phyloP scores from a whole-genome alignment of 1,140 invertebrate genomes.

The Drosophila chauvacae region DNA sequence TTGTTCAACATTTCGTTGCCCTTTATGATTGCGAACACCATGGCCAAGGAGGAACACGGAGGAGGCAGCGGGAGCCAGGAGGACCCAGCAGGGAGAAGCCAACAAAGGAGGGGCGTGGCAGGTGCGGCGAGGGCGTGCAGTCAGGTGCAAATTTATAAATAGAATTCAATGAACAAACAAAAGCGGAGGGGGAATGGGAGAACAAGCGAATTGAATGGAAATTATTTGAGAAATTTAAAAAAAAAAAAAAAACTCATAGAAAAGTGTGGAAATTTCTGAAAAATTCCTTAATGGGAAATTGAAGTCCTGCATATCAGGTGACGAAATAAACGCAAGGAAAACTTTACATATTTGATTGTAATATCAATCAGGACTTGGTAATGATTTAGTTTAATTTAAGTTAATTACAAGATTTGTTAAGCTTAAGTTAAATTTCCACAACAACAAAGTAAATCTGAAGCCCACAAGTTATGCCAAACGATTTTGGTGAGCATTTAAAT shows the following conservation, averaged over 20 bases:
- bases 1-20: constrained; percentile 60
- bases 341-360: neutral
- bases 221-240: constrained; percentile 29
- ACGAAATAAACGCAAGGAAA: neutral
- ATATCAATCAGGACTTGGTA: neutral
- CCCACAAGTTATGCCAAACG: neutral
- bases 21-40: constrained; percentile 45
- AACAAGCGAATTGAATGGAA: constrained; percentile 35
- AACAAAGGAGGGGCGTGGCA: constrained; percentile 6
- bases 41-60: neutral
- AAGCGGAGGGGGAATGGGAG: neutral
- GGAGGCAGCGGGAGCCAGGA: neutral
- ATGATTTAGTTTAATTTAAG: no score
- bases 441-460: neutral
- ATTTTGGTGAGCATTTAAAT: constrained; percentile 37
- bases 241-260: neutral
- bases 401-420: neutral
- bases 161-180: constrained; percentile 50
- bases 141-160: constrained; percentile 46
- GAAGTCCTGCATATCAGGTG: neutral
- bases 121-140: constrained; percentile 1
- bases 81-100: neutral
- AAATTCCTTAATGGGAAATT: constrained; percentile 12
- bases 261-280: constrained; percentile 13
- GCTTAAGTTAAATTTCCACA: neutral